Base-by-base conservation (phyloP, 2,888 invertebrate genomes). In the Myopa tessellatipennis region DNA sequence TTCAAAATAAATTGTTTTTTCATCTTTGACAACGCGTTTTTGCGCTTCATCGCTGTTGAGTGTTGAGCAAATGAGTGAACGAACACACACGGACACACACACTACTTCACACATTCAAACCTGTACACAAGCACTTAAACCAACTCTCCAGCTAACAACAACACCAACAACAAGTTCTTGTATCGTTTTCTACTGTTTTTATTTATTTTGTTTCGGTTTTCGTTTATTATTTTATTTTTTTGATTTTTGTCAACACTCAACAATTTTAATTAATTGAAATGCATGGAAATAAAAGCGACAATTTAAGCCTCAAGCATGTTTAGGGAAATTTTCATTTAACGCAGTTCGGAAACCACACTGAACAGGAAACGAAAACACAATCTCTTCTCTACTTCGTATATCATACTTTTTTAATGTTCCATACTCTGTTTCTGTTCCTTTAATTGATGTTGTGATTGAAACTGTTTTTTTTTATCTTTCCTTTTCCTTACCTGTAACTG, bases 1-100 rank as follows among this genome's bases (percentile, higher is more conserved):
- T 50, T 26, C 14, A 45, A 69, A 50, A 45, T 50, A 68, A 68
- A 68, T 45, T 45, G 18, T 69, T 8, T 50, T 40, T 50, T 40
- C 34, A 5, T 45, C 26, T 18, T 36, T 14, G 4, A 69, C 7
- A 14, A 40, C 45, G 16, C 50, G 50, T 2, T 10, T 6, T 18
- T 10, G 61, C 10, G 61, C 34, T 34, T 18, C 61, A 26, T 34
- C 40, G 45, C 0, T 1, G 12, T 34, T 69, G 18, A 8, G 1
- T 34, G 61, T n/a, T 12, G 45, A 10, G n/a, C 7, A 50, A n/a
- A 26, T 50, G 45, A 12, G 8, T 69, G 26, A 45, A 65, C 8
- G 8, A 10, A 26, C 63, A 63, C 36, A 26, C 26, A 63, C 63
- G 0, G 7, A 60, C n/a, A 60, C 60, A 60, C n/a, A 60, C 26